Conservation (phyloP, 2,113 vertebrate species). For the Illadopsis cleaveri region DNA sequence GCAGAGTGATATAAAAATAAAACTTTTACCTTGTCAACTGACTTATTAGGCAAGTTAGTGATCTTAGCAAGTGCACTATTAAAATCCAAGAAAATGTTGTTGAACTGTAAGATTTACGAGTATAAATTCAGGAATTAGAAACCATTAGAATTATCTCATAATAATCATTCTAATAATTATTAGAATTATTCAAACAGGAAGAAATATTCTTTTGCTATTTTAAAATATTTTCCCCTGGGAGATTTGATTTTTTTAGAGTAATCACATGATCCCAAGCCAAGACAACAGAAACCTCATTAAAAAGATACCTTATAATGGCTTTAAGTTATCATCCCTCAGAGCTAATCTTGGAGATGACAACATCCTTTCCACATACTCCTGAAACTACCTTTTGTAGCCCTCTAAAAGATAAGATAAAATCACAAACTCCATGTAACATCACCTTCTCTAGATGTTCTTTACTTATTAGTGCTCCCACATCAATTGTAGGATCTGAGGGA, state of each 20-base stretch:
- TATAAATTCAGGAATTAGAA: not conserved
- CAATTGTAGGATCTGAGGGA: slow-evolving; percentile 80
- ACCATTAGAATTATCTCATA: not conserved
- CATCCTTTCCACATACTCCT: not conserved
- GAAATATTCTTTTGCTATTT: not conserved
- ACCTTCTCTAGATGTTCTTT: slow-evolving; percentile 95
- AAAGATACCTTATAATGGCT: not conserved
- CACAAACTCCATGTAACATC: not conserved
- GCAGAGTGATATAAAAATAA: not conserved
- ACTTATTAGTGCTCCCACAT: slow-evolving; percentile 91
- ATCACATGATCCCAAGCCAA: not conserved
- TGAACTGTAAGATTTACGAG: not conserved
- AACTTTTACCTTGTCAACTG: not conserved
- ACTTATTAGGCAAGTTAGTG: not conserved
- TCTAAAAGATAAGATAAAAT: not conserved
- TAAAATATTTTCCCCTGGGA: not conserved
- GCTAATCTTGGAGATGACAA: not conserved
- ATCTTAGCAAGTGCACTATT: not conserved
- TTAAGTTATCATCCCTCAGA: not conserved
- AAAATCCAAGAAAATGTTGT: not conserved
- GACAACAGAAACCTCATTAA: not conserved
- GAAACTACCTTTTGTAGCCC: not conserved
- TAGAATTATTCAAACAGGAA: not conserved
- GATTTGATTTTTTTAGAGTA: not conserved
- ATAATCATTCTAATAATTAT: not conserved